Base-by-base conservation (phyloP, 1,140 invertebrate genomes). In the Armadillidium nasatum region DNA sequence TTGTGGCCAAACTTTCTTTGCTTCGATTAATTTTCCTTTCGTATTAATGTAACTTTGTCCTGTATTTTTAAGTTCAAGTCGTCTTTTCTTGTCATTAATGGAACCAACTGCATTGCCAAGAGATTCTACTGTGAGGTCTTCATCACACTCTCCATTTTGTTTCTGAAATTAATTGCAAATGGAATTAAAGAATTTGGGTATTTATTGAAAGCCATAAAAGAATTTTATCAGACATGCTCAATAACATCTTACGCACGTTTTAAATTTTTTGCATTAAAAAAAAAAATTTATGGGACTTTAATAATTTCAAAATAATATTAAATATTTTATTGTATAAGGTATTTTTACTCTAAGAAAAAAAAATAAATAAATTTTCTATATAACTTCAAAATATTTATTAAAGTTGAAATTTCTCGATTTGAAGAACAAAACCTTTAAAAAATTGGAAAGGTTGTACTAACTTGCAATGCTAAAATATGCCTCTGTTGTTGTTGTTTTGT, bases 21-120 rank as follows among this genome's bases (percentile, higher is more conserved):
- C 79, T 68, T 80, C 76, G 22, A 80, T 72, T 50, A 78, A 69
- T 21, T 80, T 80, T 33, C 79, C 79, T 45, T 78, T 75, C 0
- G 79, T 78, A 71, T 80, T 80, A 33, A 80, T 68, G 46, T 80
- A 80, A 54, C 79, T 80, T 44, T 80, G 79, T 4, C 79, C 79
- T 0, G 79, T 80, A 50, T 80, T 80, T 50, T 80, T 80, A 7
- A 80, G 74, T 60, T 80, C 79, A 10, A 74, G 74, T 0, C 79
- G 76, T 50, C 75, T 80, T 23, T 77, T 80, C 50, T 77, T 80
- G 72, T 76, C 77, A 54, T 78, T 73, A 10, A 76, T 80, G 4
- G 76, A 77, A 7, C 74, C 79, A 7, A 77, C 79, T 10, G 79
- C 74, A 50, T 72, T 72, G 15, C 73, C 74, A 21, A 80, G 67